Conservation (phyloP, 2,888 invertebrate genomes). For the Trichogramma evanescens region DNA sequence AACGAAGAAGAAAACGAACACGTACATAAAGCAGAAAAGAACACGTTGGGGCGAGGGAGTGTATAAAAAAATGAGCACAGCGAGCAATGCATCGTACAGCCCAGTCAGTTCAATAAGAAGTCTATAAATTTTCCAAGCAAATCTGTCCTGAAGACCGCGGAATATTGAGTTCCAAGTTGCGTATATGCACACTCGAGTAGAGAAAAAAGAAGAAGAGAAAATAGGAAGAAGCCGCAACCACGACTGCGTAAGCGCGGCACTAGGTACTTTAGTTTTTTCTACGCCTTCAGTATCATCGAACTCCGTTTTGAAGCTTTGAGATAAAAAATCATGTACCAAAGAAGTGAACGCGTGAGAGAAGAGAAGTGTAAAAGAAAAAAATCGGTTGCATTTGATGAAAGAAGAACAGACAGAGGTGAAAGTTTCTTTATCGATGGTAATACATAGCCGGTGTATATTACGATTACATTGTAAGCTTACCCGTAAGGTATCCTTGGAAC, state of each 20-base stretch:
- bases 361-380: no score
- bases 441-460: no score
- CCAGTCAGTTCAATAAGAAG: slow-evolving; percentile 26
- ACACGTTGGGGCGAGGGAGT: not conserved
- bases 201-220: not conserved
- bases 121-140: slow-evolving; percentile 38
- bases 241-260: not conserved
- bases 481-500: no score
- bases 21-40: not conserved
- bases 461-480: no score
- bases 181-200: not conserved
- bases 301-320: no score
- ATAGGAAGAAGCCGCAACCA: not conserved
- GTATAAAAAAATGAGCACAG: not conserved
- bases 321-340: no score
- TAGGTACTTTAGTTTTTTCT: slow-evolving; percentile 1
- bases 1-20: not conserved
- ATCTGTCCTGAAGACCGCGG: slow-evolving; percentile 36
- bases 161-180: slow-evolving; percentile 31
- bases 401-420: no score
- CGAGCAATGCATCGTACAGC: not conserved
- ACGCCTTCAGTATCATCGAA: not conserved
- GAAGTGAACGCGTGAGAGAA: no score
- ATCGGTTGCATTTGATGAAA: no score
- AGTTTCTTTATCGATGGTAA: no score